Evolutionary conservation across 2,797 vertebrate genomes (phyloP), one percentile per base, ranked within the genome.

Genomic region (Molossus molossus): DNA sequence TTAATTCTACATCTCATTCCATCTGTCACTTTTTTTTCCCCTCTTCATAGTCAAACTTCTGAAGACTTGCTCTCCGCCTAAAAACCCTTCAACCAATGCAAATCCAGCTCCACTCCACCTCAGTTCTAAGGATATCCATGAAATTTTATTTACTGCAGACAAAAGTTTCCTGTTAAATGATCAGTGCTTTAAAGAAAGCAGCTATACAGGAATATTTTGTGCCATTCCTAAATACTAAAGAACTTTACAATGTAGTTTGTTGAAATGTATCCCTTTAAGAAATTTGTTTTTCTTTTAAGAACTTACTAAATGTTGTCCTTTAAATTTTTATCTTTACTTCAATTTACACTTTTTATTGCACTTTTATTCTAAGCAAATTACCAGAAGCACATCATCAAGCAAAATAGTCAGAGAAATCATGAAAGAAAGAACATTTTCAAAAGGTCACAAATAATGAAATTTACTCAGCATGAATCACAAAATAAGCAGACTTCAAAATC

Each of bases 381-480:
- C 64, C 81, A 92, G 77, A 73, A 96, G 72, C 69, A 95, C 45
- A 90, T 90, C 57, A 75, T 64, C 6, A 15, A 96, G 77, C 45
- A 95, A 96, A 95, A 88, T 33, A 82, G 50, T 87, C 33, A 70
- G 48, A 83, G 69, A 94, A 92, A 75, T 62, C 79, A 95, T 85
- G 83, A 93, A 94, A 89, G 60, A 79, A 95, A 94, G 82, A 94
- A 90, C 33, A 94, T 88, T 94, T 96, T 89, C 33, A 69, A 97
- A 95, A 96, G 90, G 94, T 96, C 95, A 91, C 84, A 92, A 89
- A 93, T 96, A 97, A 90, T 72, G 40, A 88, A 96, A 96, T 83
- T 77, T 96, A 69, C 73, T 96, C 70, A 79, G 88, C 27, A 58
- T 88, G 77, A 89, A 92, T 93, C 50, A 83, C 27, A 92, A 77